Percentiles rank a stretch among this genome's conserved stretches.
Conservation (phyloP, 1,140 invertebrate species). For the Daktulosphaira vitifoliae region DNA sequence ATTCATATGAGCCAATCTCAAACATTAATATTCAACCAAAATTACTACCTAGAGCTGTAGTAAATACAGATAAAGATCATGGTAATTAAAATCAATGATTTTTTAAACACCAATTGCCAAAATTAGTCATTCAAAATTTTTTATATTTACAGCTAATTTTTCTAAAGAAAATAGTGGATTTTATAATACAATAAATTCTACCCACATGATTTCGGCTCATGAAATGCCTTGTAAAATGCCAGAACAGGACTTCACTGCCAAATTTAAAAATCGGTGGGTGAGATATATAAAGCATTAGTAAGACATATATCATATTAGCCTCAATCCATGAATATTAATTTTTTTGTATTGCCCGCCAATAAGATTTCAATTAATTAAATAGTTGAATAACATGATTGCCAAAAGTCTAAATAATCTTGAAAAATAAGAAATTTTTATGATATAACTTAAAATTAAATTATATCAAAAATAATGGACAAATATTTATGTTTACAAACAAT, state of each 20-base stretch:
- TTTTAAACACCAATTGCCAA: neutral
- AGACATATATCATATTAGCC: no score
- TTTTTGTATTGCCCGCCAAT: no score
- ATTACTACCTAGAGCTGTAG: neutral
- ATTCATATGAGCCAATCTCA: neutral
- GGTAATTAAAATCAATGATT: no score
- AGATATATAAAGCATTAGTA: no score
- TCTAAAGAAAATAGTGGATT: conserved; percentile 1
- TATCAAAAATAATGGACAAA: no score
- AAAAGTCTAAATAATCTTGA: no score
- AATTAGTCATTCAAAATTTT: neutral
- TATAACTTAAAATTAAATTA: no score
- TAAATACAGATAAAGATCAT: conserved; percentile 20
- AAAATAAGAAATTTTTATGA: no score
- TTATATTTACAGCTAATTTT: conserved; percentile 5
- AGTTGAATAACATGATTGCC: no score
- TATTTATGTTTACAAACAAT: no score
- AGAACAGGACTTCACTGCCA: neutral
- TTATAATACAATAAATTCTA: conserved; percentile 5
- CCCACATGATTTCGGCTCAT: neutral
- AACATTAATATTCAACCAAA: conserved; percentile 5
- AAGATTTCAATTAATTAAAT: no score
- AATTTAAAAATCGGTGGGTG: conserved; percentile 2
- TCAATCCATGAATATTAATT: no score
- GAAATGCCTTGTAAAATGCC: conserved; percentile 5